Evolutionary conservation across 2,797 vertebrate genomes (phyloP), one percentile per base, ranked within the genome.

Genomic region (Eulemur albifrons): DNA sequence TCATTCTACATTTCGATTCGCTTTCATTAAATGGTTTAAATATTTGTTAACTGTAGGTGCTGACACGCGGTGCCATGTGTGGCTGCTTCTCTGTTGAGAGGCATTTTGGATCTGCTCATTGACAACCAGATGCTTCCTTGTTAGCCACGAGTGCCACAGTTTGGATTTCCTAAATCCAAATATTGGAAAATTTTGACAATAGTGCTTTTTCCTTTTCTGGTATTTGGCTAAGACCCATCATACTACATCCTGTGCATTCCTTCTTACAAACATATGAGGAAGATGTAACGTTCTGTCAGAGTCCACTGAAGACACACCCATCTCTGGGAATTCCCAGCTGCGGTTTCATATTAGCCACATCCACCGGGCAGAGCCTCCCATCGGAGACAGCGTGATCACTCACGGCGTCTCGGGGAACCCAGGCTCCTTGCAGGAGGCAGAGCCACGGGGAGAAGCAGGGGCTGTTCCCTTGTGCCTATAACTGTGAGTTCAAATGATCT

Each of bases 61-160:
- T 59, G 40, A 2, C 15, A 0, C 4, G 0, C 0, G 8, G 21
- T 0, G 11, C 14, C 4, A 5, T 2, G 18, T 0, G 13, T 40
- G 70, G 0, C 11, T 35, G 32, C 32, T 77, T 69, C 57, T 4
- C 11, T 35, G 85, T 87, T 75, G 3, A 40, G 63, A 48, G 3
- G 4, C 59, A 21, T 75, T 72, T 70, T 15, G 70, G 18, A 23
- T 40, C 30, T 27, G 0, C 21, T 11, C 2, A 18, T 32, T 17
- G 0, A 2, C 9, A 3, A 11, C 12, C 4, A 38, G 25, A 38
- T 35, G 18, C 13, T 35, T 91, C 85, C 43, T 52, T 27, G 8
- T 27, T 2, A 20, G n/a, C 40, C 5, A 3, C 0, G 30, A 70
- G 18, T 2, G 17, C 35, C 4, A n/a, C 40, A 14, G 0, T 23